These are phyloP conservation scores for Coracias cyanogaster DNA, from an alignment of 2,797 vertebrate genomes.

Conservation along the genomic window DNA sequence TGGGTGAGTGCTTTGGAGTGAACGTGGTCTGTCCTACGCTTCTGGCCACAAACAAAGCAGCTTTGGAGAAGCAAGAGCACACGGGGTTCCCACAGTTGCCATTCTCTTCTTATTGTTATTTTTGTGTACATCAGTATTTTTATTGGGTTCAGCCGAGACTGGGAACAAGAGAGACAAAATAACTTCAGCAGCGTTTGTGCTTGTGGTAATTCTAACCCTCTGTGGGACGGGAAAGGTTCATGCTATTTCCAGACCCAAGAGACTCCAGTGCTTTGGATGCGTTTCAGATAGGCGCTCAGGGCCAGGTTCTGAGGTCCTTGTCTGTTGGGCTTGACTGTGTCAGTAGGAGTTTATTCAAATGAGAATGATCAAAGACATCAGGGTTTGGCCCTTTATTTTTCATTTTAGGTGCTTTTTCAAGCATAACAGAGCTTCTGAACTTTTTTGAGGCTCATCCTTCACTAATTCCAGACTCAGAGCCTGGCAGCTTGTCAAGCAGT, in stretches of 20 bases:
- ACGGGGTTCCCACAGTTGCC: background rate
- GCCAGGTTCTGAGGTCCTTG: slow-evolving; percentile 25
- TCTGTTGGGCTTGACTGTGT: slow-evolving; percentile 31
- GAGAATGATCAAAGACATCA: slow-evolving; percentile 52
- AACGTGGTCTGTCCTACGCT: background rate
- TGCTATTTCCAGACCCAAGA: background rate
- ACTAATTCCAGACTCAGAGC: slow-evolving; percentile 27
- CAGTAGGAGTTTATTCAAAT: slow-evolving; percentile 59
- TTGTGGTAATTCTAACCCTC: slow-evolving; percentile 6
- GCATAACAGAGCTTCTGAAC: slow-evolving; percentile 62
- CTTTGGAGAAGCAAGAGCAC: background rate
- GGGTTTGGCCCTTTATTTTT: slow-evolving; percentile 62
- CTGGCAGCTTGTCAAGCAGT: slow-evolving; percentile 57
- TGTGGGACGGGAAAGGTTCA: background rate
- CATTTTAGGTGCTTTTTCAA: slow-evolving; percentile 67
- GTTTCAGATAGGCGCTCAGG: background rate
- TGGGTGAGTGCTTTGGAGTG: background rate
- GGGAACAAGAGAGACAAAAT: slow-evolving; percentile 19
- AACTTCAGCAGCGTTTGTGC: background rate
- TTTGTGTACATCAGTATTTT: slow-evolving; percentile 13
- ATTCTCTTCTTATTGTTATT: background rate
- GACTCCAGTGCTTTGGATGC: background rate
- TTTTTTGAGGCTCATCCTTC: slow-evolving; percentile 64
- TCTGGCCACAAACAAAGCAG: background rate
- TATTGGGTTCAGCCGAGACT: background rate